Conservation (phyloP, 1,140 invertebrate genomes). For the Pseudachorutes palmiensis region DNA sequence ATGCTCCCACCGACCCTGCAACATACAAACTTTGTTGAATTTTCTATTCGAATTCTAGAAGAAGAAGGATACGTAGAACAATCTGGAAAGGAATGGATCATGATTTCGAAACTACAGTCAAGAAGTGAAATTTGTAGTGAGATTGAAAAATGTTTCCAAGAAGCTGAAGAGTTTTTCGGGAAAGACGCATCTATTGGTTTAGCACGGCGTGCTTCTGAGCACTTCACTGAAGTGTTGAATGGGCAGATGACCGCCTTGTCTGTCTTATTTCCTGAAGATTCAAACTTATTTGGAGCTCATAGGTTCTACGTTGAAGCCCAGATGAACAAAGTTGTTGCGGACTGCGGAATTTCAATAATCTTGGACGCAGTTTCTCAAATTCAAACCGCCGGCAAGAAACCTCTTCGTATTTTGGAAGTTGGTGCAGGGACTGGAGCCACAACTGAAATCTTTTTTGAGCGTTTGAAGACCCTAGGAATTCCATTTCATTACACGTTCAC, state of each 20-base stretch:
- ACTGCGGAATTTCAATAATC: not conserved
- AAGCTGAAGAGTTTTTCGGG: not conserved
- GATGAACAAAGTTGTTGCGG: not conserved
- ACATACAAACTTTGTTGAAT: not conserved
- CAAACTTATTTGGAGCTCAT: not conserved
- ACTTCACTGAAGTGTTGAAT: not conserved
- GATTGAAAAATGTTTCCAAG: no score
- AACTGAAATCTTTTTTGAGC: not conserved
- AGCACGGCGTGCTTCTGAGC: not conserved
- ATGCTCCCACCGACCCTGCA: not conserved
- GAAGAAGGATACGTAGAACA: not conserved
- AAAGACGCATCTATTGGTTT: not conserved
- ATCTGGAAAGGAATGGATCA: not conserved
- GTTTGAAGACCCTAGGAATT: not conserved
- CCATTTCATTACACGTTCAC: slow-evolving; percentile 15
- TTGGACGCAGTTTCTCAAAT: not conserved
- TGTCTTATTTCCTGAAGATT: slow-evolving; percentile 9
- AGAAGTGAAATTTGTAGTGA: not conserved
- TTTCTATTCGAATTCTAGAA: not conserved
- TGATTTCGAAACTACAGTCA: not conserved
- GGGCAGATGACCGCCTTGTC: not conserved
- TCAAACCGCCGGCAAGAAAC: not conserved
- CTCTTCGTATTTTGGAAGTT: slow-evolving; percentile 16
- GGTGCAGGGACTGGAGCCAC: slow-evolving; percentile 19
- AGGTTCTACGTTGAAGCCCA: not conserved